A percentile compares a stretch with the other conserved stretches of the same genome.
Evolutionary conservation across 2,888 invertebrate species (phyloP).

Genomic region (Nebria salina): DNA sequence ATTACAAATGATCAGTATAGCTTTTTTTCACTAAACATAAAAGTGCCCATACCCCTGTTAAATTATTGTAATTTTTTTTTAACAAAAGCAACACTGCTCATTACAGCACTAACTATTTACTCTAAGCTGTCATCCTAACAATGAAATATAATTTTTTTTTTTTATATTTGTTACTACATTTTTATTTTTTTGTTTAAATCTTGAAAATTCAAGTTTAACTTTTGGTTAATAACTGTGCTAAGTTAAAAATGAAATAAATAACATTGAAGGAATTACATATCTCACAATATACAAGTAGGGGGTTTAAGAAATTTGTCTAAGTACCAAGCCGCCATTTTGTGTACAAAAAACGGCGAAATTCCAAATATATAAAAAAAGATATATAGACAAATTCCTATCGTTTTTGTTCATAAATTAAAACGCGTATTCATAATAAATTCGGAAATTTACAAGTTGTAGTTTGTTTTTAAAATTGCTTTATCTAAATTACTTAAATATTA

Average conservation of each 20-base stretch:
- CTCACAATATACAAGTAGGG: conserved; percentile 38
- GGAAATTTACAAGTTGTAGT: neutral
- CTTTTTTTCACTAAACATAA: conserved; percentile 61
- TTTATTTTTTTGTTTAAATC: conserved; percentile 50
- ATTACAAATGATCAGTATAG: conserved; percentile 63
- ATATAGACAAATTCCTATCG: conserved; percentile 37
- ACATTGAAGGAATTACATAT: conserved; percentile 40
- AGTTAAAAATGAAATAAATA: conserved; percentile 33
- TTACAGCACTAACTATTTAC: conserved; percentile 60
- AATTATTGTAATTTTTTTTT: conserved; percentile 57
- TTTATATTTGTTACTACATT: conserved; percentile 56
- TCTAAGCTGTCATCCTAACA: conserved; percentile 62
- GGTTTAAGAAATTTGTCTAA: conserved; percentile 35
- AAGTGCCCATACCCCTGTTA: conserved; percentile 63
- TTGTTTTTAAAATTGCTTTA: conserved; percentile 1
- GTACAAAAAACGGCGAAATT: conserved; percentile 15
- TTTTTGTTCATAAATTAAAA: conserved; percentile 11
- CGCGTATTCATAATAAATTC: neutral
- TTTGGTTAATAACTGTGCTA: conserved; percentile 41
- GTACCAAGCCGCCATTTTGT: neutral
- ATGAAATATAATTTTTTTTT: conserved; percentile 58
- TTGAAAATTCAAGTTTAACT: conserved; percentile 49
- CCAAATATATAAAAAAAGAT: conserved; percentile 15
- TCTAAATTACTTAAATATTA: conserved; percentile 32
- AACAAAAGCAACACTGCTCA: conserved; percentile 62